These are phyloP conservation scores for Ptychochromis oligacanthus DNA, from an alignment of 2,113 vertebrate species.

Conservation along the genomic window DNA sequence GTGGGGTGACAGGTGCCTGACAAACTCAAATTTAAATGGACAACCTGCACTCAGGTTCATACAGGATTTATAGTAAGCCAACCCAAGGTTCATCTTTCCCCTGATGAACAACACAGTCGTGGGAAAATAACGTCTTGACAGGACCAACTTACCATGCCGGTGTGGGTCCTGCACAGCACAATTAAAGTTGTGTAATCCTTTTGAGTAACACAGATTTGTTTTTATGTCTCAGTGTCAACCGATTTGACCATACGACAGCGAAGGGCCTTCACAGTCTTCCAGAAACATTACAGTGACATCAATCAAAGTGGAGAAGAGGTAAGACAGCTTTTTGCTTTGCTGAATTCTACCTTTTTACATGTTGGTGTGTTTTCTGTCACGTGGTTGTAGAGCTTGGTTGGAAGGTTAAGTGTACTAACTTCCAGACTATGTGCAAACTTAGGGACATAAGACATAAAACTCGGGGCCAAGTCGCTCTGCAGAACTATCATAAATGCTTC, in stretches of 20 bases:
- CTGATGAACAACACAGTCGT: constrained; percentile 32
- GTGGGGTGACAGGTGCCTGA: constrained; percentile 17
- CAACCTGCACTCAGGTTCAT: constrained; percentile 10
- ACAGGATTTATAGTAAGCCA: constrained; percentile 28
- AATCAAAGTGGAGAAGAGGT: constrained; percentile 60
- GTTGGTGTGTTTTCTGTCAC: neutral
- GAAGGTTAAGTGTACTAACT: neutral
- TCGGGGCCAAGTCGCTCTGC: too few species aligned
- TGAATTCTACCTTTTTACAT: neutral
- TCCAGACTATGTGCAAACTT: neutral
- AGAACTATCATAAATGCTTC: neutral
- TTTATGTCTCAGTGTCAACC: constrained; percentile 54
- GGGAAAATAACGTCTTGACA: neutral
- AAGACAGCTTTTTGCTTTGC: neutral
- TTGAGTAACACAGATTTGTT: constrained; percentile 18
- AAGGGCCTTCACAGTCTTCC: constrained; percentile 1
- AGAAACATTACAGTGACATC: neutral
- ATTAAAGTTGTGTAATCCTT: constrained; percentile 17
- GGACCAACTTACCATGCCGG: neutral
- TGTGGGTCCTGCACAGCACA: constrained; percentile 1
- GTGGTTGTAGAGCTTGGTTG: neutral
- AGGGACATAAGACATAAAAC: neutral
- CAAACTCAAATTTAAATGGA: constrained; percentile 34
- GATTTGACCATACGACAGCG: constrained; percentile 18
- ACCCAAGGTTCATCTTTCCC: constrained; percentile 21